Conservation (phyloP, 2,888 invertebrate genomes). For the Protonemura montana region DNA sequence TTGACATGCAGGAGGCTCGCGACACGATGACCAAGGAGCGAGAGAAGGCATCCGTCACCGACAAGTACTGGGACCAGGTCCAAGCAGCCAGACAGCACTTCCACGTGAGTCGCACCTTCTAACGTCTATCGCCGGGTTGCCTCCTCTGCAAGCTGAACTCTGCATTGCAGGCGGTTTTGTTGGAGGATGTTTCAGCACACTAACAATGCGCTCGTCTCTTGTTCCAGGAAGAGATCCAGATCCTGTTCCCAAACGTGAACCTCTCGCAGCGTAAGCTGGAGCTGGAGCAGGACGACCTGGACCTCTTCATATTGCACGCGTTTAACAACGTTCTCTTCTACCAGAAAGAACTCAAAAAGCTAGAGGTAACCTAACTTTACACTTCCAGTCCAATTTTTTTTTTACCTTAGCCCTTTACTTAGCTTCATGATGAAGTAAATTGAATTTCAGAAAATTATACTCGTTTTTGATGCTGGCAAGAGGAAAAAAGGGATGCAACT, state of each 20-base stretch:
- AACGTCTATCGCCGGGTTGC: no score
- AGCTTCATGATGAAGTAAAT: no score
- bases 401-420: no score
- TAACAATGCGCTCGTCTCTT: background rate
- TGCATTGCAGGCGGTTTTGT: no score
- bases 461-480: no score
- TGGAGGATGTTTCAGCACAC: no score
- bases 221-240: constrained; percentile 68
- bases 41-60: constrained; percentile 69
- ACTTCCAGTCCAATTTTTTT: no score
- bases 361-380: constrained; percentile 71
- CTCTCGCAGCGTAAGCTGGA: constrained; percentile 70
- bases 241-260: constrained; percentile 76
- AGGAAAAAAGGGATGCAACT: no score
- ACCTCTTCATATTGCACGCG: constrained; percentile 80
- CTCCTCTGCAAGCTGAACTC: no score
- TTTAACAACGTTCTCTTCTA: constrained; percentile 78
- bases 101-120: constrained; percentile 52
- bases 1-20: constrained; percentile 69
- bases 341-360: constrained; percentile 77
- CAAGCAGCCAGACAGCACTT: constrained; percentile 61
- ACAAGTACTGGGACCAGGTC: constrained; percentile 85
- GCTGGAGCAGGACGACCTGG: constrained; percentile 72
- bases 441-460: no score
- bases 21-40: constrained; percentile 66